phyloP scores from a whole-genome alignment of 2,113 vertebrate genomes.

The Numenius arquata region DNA sequence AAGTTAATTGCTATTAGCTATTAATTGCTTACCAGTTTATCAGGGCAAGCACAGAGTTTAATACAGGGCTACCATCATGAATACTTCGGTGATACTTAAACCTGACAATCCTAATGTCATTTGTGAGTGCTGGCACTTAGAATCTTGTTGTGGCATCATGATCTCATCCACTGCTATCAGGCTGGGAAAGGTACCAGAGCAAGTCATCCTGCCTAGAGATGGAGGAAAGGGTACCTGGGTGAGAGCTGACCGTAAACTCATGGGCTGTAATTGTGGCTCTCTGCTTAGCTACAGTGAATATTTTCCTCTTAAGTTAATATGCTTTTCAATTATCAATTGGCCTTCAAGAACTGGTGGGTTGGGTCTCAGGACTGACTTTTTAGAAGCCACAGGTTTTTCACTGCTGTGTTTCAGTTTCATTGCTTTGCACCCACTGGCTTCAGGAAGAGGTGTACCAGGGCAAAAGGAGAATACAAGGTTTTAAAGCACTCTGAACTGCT shows the following conservation, averaged over 20 bases:
- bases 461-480: neutral
- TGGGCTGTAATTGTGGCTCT: neutral
- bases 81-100: neutral
- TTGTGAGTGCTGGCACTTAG: neutral
- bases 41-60: neutral
- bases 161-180: neutral
- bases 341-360: neutral
- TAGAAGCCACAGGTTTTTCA: neutral
- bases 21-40: neutral
- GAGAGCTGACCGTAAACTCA: neutral
- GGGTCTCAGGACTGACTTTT: neutral
- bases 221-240: neutral
- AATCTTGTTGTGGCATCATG: neutral
- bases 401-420: neutral
- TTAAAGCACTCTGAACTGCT: neutral
- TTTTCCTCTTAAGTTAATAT: neutral
- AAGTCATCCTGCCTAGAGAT: neutral
- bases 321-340: neutral
- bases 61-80: neutral
- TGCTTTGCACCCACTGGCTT: neutral
- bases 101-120: neutral
- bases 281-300: neutral
- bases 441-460: neutral
- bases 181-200: neutral
- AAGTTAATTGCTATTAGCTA: neutral